Conservation (phyloP, 2,797 vertebrate species). For the Rachycentron canadum region DNA sequence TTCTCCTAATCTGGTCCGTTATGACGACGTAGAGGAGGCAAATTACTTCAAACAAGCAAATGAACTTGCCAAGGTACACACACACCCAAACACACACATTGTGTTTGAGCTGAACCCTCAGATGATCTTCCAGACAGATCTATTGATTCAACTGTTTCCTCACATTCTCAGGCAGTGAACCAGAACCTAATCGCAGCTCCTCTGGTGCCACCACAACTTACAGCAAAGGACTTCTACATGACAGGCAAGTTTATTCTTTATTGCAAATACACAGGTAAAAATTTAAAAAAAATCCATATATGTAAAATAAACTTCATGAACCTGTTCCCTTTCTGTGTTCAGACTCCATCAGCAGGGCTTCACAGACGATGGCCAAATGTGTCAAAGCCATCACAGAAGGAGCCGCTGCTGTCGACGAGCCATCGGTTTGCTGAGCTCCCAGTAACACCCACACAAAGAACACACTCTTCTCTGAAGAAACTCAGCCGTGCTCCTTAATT, state of each 20-base stretch:
- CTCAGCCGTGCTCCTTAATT: constrained; percentile 61
- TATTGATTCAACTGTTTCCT: not conserved
- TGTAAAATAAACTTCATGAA: not conserved
- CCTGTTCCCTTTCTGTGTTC: constrained; percentile 7
- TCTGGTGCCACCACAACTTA: constrained; percentile 93
- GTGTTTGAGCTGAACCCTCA: too few species aligned
- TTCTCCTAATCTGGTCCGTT: constrained; percentile 94
- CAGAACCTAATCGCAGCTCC: constrained; percentile 91
- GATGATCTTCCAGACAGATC: not conserved
- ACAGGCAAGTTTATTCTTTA: constrained; percentile 83
- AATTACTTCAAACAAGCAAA: constrained; percentile 97
- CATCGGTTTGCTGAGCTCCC: constrained; percentile 90
- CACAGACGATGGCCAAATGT: constrained; percentile 99
- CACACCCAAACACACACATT: not conserved
- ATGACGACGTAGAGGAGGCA: constrained; percentile 93
- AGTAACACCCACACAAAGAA: not conserved
- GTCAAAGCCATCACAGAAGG: constrained; percentile 97
- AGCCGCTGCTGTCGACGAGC: constrained; percentile 93
- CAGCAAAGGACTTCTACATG: constrained; percentile 99
- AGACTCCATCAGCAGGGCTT: constrained; percentile 98
- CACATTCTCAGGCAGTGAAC: constrained; percentile 86
- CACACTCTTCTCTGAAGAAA: constrained; percentile 30
- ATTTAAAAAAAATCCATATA: not conserved
- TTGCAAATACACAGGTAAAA: rapidly evolving
- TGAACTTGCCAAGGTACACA: constrained; percentile 90